Evolutionary conservation across 2,113 vertebrate species (phyloP), one percentile per base, ranked within the genome.

Genomic region (Elaphurus davidianus): DNA sequence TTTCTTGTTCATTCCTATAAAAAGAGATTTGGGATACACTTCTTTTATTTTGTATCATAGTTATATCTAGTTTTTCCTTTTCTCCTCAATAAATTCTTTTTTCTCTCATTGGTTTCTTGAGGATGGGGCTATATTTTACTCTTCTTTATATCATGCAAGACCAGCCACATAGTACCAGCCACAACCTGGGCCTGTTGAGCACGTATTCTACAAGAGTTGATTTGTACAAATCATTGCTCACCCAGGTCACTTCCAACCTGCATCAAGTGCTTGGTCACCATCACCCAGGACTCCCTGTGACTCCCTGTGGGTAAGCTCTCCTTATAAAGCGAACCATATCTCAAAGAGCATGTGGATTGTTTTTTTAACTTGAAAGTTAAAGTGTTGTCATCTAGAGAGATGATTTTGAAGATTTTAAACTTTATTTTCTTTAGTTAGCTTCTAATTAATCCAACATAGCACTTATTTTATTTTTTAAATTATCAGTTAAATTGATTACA

Each of bases 301-400:
- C 30, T 89, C 40, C 23, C 12, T 60, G 27, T 62, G 54, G 54
- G 50, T 47, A 76, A 50, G 12, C 12, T 40, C 12, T 90, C 92
- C 85, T 74, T 87, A 55, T 57, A 76, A 94, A 91, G 74, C 11
- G n/a, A 94, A 36, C 33, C 57, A 2, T 57, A 86, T 27, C 47
- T 91, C 78, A 94, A 59, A 78, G 67, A 36, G 60, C 50, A 79
- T 45, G 86, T 76, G 83, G 78, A 97, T 84, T 95, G 92, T 87
- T 60, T 59, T 76, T 43, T 76, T 43, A 43, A 90, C 33, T 90
- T 87, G 64, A 28, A 95, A 94, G 83, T 87, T 82, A 86, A 90
- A 97, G 47, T 54, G 50, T 85, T 85, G 59, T 55, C 43, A 45
- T 93, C 82, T 40, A 23, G 71, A 93, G 87, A 47, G 52, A n/a